phyloP scores from a whole-genome alignment of 2,888 invertebrate species.

The Ceramica pisi region DNA sequence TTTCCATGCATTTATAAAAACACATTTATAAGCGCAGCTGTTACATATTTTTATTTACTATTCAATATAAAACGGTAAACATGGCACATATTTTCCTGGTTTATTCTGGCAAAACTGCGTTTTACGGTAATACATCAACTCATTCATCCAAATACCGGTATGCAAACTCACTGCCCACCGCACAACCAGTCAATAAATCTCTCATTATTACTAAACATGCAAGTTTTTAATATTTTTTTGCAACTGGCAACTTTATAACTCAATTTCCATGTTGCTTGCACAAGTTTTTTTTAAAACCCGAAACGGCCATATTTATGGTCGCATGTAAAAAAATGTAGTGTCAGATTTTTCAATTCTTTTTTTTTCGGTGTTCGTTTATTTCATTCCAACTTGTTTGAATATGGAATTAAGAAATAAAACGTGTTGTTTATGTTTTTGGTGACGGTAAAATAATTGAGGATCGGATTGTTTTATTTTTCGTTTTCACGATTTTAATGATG shows the following conservation, averaged over 20 bases:
- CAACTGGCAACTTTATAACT: slow-evolving; percentile 70
- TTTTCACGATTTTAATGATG: slow-evolving; percentile 3
- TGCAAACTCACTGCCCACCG: slow-evolving; percentile 61
- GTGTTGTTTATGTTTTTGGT: slow-evolving; percentile 48
- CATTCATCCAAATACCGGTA: slow-evolving; percentile 59
- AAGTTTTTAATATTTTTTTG: slow-evolving; percentile 64
- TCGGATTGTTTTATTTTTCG: slow-evolving; percentile 2
- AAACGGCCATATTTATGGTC: slow-evolving; percentile 28
- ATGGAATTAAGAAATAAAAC: slow-evolving; percentile 54
- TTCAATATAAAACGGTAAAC: slow-evolving; percentile 3
- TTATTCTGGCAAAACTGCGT: slow-evolving; percentile 19
- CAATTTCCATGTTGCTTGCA: slow-evolving; percentile 69
- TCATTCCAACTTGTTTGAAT: slow-evolving; percentile 41
- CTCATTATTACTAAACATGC: slow-evolving; percentile 70
- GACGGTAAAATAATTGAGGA: slow-evolving; percentile 26
- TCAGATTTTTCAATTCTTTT: slow-evolving; percentile 13
- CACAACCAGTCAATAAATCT: slow-evolving; percentile 69
- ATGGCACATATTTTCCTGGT: slow-evolving; percentile 1
- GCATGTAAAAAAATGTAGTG: slow-evolving; percentile 27
- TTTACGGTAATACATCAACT: slow-evolving; percentile 62
- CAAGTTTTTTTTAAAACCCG: slow-evolving; percentile 31
- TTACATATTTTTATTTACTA: background rate
- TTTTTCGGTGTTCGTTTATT: slow-evolving; percentile 22
- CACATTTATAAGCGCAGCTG: background rate
- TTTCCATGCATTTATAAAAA: background rate